These are phyloP conservation scores for Corydoras maculifer DNA, from an alignment of 2,113 vertebrate species.

Conservation along the genomic window DNA sequence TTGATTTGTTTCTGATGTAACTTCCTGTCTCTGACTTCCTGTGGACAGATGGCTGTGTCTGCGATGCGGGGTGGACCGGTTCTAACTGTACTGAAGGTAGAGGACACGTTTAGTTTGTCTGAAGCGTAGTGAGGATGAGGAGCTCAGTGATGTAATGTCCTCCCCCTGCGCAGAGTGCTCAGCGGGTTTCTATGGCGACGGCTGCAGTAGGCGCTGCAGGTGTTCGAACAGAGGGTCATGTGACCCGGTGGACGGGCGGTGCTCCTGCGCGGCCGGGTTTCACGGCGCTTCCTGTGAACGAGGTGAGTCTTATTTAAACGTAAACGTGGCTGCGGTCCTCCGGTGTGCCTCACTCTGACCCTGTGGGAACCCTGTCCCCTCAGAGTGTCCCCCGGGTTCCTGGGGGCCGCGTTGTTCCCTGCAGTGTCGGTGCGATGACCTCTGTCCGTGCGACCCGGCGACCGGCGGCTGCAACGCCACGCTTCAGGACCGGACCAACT, in stretches of 20 bases:
- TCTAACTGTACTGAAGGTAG: constrained; percentile 81
- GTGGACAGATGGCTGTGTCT: constrained; percentile 76
- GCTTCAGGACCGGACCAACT: constrained; percentile 33
- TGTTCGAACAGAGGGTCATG: constrained; percentile 70
- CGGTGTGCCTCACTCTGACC: no score
- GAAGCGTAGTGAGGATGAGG: not conserved
- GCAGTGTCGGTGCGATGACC: constrained; percentile 67
- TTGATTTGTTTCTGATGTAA: not conserved
- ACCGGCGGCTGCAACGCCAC: constrained; percentile 76
- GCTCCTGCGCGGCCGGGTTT: constrained; percentile 70
- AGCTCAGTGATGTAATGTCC: no score
- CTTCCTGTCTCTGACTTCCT: constrained; percentile 3
- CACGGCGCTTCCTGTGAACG: constrained; percentile 63
- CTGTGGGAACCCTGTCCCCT: constrained; percentile 2
- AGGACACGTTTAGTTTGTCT: no score
- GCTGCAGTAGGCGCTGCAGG: constrained; percentile 66
- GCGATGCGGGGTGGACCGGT: constrained; percentile 83
- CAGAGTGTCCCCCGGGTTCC: constrained; percentile 78
- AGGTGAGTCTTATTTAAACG: constrained; percentile 50
- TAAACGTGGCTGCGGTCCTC: no score
- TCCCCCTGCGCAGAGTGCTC: constrained; percentile 58
- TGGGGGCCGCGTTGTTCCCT: constrained; percentile 68
- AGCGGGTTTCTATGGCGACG: constrained; percentile 60
- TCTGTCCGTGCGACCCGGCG: constrained; percentile 72
- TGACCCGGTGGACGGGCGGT: constrained; percentile 61